These are phyloP conservation scores for Thymallus thymallus DNA, from an alignment of 2,113 vertebrate species.

Conservation along the genomic window DNA sequence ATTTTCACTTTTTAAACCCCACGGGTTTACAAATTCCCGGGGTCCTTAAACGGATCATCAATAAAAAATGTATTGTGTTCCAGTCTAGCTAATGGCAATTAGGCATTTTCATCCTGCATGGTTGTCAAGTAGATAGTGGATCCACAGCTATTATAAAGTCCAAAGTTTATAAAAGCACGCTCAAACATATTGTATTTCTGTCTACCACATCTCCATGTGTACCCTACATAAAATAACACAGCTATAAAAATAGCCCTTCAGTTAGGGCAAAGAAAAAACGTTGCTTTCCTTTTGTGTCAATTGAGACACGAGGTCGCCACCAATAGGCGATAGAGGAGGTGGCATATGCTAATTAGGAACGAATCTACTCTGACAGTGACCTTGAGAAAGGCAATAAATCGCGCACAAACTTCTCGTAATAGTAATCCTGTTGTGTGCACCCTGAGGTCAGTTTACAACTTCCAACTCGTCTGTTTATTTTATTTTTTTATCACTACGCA, in stretches of 20 bases:
- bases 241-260: conserved; percentile 94
- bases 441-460: conserved; percentile 76
- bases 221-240: conserved; percentile 76
- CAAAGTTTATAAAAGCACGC: conserved; percentile 40
- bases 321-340: conserved; percentile 83
- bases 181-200: conserved; percentile 43
- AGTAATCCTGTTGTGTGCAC: conserved; percentile 71
- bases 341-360: conserved; percentile 97
- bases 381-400: conserved; percentile 95
- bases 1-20: no score
- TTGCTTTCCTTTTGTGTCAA: conserved; percentile 98
- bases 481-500: conserved; percentile 38
- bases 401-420: conserved; percentile 67
- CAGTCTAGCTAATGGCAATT: not conserved
- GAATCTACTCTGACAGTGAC: conserved; percentile 94
- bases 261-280: conserved; percentile 89
- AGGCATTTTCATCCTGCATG: not conserved
- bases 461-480: conserved; percentile 50
- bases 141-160: conserved; percentile 16
- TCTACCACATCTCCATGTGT: conserved; percentile 50
- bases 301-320: conserved; percentile 82
- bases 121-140: not conserved
- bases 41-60: not conserved
- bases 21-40: no score
- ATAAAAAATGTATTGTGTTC: not conserved